Evolutionary conservation across 2,797 vertebrate genomes (phyloP).

Genomic region (Monodelphis domestica): DNA sequence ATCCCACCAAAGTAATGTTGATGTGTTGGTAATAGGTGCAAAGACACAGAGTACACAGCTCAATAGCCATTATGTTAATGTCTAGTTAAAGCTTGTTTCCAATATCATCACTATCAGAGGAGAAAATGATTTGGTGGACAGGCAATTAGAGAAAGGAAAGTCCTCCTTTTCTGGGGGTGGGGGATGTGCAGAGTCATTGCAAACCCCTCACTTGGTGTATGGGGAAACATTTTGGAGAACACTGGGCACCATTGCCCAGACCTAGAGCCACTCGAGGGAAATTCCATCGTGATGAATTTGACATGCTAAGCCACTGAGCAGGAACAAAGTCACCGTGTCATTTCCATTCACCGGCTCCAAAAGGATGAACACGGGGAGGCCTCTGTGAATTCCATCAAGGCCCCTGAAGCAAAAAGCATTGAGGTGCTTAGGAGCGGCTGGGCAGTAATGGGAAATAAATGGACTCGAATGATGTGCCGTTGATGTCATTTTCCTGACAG

Average conservation of each 20-base stretch:
- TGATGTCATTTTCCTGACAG: slow-evolving; percentile 8
- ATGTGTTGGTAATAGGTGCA: slow-evolving; percentile 51
- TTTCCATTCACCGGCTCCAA: accelerated
- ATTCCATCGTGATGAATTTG: not conserved
- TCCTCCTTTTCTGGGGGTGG: not conserved
- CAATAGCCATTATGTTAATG: slow-evolving; percentile 27
- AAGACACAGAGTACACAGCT: slow-evolving; percentile 10
- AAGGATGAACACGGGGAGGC: slow-evolving; percentile 1
- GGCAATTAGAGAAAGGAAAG: slow-evolving; percentile 24
- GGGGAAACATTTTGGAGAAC: not conserved
- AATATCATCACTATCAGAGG: not conserved
- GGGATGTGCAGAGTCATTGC: not conserved
- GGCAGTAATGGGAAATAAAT: not conserved
- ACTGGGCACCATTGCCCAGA: not conserved
- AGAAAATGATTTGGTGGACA: slow-evolving; percentile 44
- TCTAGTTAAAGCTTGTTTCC: slow-evolving; percentile 52
- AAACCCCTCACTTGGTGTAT: not conserved
- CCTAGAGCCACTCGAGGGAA: not conserved
- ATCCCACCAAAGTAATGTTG: not conserved
- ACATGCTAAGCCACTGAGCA: slow-evolving; percentile 44
- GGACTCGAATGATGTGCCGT: not conserved
- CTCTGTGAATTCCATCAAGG: not conserved
- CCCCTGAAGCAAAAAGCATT: not conserved
- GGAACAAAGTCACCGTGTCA: slow-evolving; percentile 42
- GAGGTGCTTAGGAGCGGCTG: not conserved